Evolutionary conservation across 2,113 vertebrate genomes (phyloP).

Genomic region (Phylloscopus whistleri): DNA sequence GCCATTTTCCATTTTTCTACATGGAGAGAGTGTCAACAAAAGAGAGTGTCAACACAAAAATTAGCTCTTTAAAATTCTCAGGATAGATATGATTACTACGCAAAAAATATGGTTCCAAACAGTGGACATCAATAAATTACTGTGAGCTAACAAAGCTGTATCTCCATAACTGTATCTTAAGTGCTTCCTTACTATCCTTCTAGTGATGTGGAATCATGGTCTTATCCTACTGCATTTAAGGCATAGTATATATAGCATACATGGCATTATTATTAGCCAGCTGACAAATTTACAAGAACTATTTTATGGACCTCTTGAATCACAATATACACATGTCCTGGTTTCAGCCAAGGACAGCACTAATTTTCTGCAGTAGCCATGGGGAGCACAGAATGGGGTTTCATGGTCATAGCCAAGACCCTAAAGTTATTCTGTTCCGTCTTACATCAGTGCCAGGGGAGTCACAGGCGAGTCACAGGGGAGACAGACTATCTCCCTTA

Average conservation of each 20-base stretch:
- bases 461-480: not conserved
- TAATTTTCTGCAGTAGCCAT: not conserved
- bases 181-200: not conserved
- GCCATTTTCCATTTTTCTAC: not conserved
- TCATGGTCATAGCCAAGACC: not conserved
- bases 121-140: not conserved
- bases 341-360: not conserved
- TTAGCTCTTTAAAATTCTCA: not conserved
- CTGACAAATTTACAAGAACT: not conserved
- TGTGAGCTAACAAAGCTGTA: not conserved
- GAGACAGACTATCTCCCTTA: not conserved
- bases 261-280: rapidly evolving
- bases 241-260: not conserved
- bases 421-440: not conserved
- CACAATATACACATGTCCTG: not conserved
- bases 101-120: not conserved
- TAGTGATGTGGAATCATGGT: not conserved
- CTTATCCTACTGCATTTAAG: not conserved
- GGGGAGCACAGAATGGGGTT: too few species aligned
- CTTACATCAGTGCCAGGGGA: not conserved
- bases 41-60: not conserved
- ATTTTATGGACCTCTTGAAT: not conserved
- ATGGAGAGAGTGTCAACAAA: not conserved
- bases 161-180: not conserved
- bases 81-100: not conserved